Evolutionary conservation across 2,113 vertebrate genomes (phyloP).

Genomic region (Micronycteris hirsuta): DNA sequence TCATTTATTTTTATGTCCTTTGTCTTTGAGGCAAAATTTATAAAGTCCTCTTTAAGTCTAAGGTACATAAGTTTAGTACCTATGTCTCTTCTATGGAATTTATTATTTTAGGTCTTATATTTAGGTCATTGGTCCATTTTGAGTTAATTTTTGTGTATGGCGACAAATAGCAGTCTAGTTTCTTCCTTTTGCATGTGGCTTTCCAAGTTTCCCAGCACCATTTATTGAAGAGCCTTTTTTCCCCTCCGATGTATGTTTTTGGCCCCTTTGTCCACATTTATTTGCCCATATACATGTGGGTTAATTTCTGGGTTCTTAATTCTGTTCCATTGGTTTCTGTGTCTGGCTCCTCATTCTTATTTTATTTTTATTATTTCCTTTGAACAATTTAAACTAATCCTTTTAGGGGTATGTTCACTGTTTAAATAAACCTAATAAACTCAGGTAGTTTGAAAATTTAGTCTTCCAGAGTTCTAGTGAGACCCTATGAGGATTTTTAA

Average conservation of each 20-base stretch:
- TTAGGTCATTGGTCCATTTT: neutral
- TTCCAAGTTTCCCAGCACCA: neutral
- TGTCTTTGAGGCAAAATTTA: neutral
- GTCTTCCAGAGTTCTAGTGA: neutral
- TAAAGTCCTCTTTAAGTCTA: neutral
- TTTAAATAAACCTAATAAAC: conserved; percentile 8
- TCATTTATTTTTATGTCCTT: neutral
- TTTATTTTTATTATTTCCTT: neutral
- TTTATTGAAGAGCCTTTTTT: neutral
- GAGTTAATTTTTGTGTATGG: neutral
- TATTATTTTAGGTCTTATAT: neutral
- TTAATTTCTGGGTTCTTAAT: neutral
- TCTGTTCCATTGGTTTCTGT: neutral
- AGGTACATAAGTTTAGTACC: neutral
- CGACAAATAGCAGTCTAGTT: neutral
- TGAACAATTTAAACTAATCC: neutral
- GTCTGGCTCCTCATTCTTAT: neutral
- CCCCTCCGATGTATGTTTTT: neutral
- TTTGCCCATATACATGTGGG: neutral
- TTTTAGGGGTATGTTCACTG: neutral
- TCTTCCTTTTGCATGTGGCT: neutral
- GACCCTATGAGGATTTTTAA: neutral
- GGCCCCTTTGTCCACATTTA: neutral
- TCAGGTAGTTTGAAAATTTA: neutral
- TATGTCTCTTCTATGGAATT: neutral